Conservation (phyloP, 2,888 invertebrate genomes). For the Dynastes maya region DNA sequence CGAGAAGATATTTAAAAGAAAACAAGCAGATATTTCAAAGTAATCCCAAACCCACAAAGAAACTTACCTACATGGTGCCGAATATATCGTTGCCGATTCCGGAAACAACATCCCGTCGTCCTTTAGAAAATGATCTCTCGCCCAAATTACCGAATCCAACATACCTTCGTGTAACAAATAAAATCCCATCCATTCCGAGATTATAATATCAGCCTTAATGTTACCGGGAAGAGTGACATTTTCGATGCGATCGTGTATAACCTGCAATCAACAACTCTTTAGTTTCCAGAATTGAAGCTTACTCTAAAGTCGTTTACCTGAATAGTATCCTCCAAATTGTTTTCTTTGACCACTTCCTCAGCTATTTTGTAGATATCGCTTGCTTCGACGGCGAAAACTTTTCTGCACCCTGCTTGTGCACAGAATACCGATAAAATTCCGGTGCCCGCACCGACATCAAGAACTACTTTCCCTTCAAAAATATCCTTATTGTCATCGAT, state of each 20-base stretch:
- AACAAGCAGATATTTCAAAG: no score
- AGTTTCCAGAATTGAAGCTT: no score
- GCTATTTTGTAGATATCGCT: slow-evolving; percentile 80
- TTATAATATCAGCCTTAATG: slow-evolving; percentile 87
- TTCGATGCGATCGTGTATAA: slow-evolving; percentile 85
- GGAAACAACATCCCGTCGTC: slow-evolving; percentile 84
- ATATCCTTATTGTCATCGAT: slow-evolving; percentile 79
- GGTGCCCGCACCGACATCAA: slow-evolving; percentile 91
- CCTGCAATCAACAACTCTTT: slow-evolving; percentile 68
- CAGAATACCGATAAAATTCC: slow-evolving; percentile 93
- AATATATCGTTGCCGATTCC: slow-evolving; percentile 80
- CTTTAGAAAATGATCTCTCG: slow-evolving; percentile 86
- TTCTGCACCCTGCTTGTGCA: slow-evolving; percentile 90
- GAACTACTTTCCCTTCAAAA: slow-evolving; percentile 85
- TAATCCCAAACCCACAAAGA: no score
- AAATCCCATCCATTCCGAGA: slow-evolving; percentile 99
- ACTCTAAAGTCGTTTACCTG: slow-evolving; percentile 70
- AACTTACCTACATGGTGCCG: slow-evolving; percentile 72
- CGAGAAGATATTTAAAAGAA: no score
- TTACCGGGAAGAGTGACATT: slow-evolving; percentile 78
- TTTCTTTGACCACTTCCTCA: slow-evolving; percentile 80
- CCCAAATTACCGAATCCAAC: slow-evolving; percentile 90
- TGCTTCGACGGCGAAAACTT: slow-evolving; percentile 90
- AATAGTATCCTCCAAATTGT: slow-evolving; percentile 78
- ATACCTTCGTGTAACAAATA: slow-evolving; percentile 96